A percentile compares a stretch with the other conserved stretches of the same genome.
Evolutionary conservation across 2,888 invertebrate species (phyloP).

Genomic region (Gastracanthus pulcherrimus): DNA sequence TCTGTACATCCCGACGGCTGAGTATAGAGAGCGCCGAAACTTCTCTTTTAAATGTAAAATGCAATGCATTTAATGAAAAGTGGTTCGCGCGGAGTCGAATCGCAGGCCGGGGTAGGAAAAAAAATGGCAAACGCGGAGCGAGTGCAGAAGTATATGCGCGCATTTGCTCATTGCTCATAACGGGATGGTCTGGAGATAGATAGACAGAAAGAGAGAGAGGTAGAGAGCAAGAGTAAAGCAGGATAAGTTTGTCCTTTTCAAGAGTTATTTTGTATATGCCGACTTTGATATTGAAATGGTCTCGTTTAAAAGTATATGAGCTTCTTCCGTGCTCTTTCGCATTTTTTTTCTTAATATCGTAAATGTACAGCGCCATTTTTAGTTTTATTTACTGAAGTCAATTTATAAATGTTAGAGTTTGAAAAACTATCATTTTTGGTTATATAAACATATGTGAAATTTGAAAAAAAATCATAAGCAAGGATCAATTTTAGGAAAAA

Average conservation of each 20-base stretch:
- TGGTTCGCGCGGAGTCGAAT: constrained; percentile 9
- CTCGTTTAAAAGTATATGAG: constrained; percentile 18
- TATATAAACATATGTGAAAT: neutral
- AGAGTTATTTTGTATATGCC: constrained; percentile 37
- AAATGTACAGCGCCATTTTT: constrained; percentile 15
- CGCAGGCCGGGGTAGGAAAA: neutral
- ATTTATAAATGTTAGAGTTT: neutral
- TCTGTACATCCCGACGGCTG: neutral
- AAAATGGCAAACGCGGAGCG: neutral
- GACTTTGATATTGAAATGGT: constrained; percentile 47
- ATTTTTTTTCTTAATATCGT: constrained; percentile 32
- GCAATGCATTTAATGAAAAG: constrained; percentile 49
- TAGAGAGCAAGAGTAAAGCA: neutral
- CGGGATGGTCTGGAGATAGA: neutral
- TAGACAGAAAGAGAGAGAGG: neutral
- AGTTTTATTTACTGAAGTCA: neutral
- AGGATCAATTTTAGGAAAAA: too few species aligned
- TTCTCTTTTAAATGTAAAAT: constrained; percentile 34
- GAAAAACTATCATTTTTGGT: neutral
- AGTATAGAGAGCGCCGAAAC: neutral
- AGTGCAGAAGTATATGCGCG: neutral
- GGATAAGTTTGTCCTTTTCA: constrained; percentile 31
- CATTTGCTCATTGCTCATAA: neutral
- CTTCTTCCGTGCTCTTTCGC: neutral
- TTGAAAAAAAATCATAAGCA: neutral